A percentile compares a stretch with the other conserved stretches of the same genome.
Conservation (phyloP, 23 tunicate genomes). For the Clavelina lepadiformis region DNA sequence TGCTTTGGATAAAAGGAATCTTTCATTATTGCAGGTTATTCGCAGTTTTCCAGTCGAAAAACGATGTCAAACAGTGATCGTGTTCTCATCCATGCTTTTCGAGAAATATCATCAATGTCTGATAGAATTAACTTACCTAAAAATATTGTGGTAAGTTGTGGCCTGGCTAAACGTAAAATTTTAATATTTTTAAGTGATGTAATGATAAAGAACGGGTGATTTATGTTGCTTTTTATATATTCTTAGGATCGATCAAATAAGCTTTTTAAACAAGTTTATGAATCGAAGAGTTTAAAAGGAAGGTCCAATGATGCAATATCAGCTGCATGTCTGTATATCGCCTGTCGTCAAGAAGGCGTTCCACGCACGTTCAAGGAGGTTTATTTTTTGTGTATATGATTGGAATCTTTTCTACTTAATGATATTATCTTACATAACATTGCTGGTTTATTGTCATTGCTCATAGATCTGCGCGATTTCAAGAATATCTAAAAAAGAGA, state of each 20-base stretch:
- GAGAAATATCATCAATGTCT: conserved; percentile 84
- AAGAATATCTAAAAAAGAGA: conserved; percentile 89
- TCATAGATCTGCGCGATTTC: conserved; percentile 89
- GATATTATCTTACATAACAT: background rate
- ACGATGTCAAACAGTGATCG: conserved; percentile 90
- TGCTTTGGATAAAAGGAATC: background rate
- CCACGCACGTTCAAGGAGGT: conserved; percentile 98
- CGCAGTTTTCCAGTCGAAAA: conserved; percentile 72
- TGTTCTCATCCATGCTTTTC: conserved; percentile 82
- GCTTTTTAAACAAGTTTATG: conserved; percentile 96
- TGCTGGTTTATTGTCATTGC: background rate
- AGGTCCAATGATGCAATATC: conserved; percentile 96
- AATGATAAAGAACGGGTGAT: background rate
- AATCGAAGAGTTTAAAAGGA: conserved; percentile 85
- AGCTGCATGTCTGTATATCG: conserved; percentile 98
- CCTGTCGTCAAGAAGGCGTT: conserved; percentile 96
- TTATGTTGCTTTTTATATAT: background rate
- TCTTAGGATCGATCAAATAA: conserved; percentile 75
- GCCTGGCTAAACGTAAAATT: background rate
- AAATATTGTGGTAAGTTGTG: conserved; percentile 59
- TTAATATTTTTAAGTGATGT: background rate
- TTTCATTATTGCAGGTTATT: conserved; percentile 30
- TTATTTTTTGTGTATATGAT: background rate
- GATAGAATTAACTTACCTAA: conserved; percentile 84
- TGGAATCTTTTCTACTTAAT: background rate